These are phyloP conservation scores for Gambusia affinis DNA, from an alignment of 2,113 vertebrate species.

Conservation along the genomic window DNA sequence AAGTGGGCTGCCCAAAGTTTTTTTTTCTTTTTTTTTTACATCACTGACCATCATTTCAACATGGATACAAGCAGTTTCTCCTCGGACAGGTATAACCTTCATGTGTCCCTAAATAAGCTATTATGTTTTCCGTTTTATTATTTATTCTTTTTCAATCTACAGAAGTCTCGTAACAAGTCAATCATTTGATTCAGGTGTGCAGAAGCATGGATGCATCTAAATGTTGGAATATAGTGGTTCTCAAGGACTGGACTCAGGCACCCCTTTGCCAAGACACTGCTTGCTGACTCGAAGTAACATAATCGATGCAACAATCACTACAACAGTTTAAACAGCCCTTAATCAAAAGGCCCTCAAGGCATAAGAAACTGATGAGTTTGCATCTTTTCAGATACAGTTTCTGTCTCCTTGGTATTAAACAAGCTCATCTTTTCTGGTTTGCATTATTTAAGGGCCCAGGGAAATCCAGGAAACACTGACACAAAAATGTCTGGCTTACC, in stretches of 20 bases:
- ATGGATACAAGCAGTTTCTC: not conserved
- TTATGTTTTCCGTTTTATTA: not conserved
- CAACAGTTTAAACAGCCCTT: slow-evolving; percentile 3
- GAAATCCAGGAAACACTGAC: not conserved
- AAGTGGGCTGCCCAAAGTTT: slow-evolving; percentile 3
- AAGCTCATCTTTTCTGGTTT: not conserved
- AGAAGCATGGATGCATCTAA: no score
- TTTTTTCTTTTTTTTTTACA: not conserved
- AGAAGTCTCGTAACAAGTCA: no score
- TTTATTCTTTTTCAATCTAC: no score
- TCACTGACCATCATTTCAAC: slow-evolving; percentile 11
- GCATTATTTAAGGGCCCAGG: not conserved
- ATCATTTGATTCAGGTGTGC: no score
- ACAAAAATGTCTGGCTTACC: not conserved
- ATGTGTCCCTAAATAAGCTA: not conserved
- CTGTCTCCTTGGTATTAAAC: not conserved
- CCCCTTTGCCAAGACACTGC: not conserved
- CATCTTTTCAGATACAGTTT: not conserved
- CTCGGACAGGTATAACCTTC: slow-evolving; percentile 1
- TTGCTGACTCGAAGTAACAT: not conserved
- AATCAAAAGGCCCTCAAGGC: not conserved
- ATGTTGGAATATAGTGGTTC: no score
- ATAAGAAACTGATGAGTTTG: not conserved
- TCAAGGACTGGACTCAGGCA: no score
- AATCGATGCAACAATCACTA: not conserved